Percentiles rank a stretch among this genome's conserved stretches.
Conservation (phyloP, 2,888 invertebrate genomes). For the Catocala sponsa region DNA sequence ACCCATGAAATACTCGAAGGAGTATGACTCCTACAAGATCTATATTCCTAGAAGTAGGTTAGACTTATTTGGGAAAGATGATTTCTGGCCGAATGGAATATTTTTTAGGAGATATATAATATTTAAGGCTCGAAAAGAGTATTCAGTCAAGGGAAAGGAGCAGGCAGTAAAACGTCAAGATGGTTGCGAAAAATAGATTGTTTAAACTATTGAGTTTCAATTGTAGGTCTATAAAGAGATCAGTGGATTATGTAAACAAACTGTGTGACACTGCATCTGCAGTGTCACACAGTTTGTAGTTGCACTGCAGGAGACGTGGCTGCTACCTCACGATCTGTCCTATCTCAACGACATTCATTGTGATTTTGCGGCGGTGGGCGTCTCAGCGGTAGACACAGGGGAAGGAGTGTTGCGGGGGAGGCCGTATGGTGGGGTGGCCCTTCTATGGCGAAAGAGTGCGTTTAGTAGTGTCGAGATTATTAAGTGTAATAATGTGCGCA, state of each 20-base stretch:
- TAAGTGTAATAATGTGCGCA: neutral
- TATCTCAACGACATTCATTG: neutral
- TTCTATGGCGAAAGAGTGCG: neutral
- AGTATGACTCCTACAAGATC: too few relatives aligned
- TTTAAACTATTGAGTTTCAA: neutral
- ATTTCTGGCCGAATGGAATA: too few relatives aligned
- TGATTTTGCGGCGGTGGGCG: neutral
- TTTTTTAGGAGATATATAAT: too few relatives aligned
- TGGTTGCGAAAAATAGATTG: too few relatives aligned
- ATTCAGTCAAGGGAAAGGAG: too few relatives aligned
- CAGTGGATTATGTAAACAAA: neutral
- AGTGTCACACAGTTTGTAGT: too few relatives aligned
- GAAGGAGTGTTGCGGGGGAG: neutral
- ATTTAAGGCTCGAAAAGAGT: too few relatives aligned
- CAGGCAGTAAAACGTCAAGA: too few relatives aligned
- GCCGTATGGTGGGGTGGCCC: slow-evolving; percentile 3
- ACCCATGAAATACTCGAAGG: too few relatives aligned
- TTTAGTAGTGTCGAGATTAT: neutral
- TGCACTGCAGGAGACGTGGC: slow-evolving; percentile 16
- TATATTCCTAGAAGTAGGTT: too few relatives aligned
- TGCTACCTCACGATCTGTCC: neutral
- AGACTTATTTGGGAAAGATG: too few relatives aligned
- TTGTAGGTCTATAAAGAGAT: neutral
- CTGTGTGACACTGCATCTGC: neutral
- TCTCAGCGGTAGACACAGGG: neutral